Conservation (phyloP, 2,113 vertebrate genomes). For the Hirundichthys speculiger region DNA sequence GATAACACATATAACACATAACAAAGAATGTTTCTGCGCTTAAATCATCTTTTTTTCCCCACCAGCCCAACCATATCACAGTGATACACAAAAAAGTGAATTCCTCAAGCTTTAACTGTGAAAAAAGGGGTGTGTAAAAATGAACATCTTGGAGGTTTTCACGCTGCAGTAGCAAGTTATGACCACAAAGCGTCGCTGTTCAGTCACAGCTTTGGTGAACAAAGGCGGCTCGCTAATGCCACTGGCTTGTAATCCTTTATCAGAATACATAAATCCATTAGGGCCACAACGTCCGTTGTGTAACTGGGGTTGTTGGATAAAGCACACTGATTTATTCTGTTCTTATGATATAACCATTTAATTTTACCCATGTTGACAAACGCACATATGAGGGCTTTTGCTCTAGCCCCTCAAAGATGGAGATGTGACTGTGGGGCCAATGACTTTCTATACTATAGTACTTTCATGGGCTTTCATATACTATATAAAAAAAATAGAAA, state of each 20-base stretch:
- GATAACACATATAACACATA: not conserved
- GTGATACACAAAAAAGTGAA: not conserved
- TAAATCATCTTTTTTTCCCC: not conserved
- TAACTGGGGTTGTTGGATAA: constrained; percentile 65
- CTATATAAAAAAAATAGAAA: constrained; percentile 13
- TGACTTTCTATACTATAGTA: too few species aligned
- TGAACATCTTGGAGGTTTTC: not conserved
- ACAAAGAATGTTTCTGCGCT: not conserved
- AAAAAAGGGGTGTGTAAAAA: too few species aligned
- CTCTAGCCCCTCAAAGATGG: constrained; percentile 1
- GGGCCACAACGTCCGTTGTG: constrained; percentile 60
- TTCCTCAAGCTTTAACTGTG: not conserved
- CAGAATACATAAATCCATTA: constrained; percentile 51
- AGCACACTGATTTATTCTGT: constrained; percentile 39
- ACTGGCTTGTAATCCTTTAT: constrained; percentile 42
- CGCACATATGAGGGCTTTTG: not conserved
- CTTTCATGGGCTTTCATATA: too few species aligned
- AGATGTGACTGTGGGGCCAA: constrained; percentile 1
- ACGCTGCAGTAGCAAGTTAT: not conserved
- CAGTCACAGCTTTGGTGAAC: constrained; percentile 13
- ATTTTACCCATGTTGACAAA: constrained; percentile 17
- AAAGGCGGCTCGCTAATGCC: constrained; percentile 2
- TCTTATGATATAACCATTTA: constrained; percentile 58
- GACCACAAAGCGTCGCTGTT: constrained; percentile 67
- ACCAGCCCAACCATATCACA: too few species aligned